These are phyloP conservation scores for Cinara cedri DNA, from an alignment of 2,888 invertebrate genomes.

Conservation along the genomic window DNA sequence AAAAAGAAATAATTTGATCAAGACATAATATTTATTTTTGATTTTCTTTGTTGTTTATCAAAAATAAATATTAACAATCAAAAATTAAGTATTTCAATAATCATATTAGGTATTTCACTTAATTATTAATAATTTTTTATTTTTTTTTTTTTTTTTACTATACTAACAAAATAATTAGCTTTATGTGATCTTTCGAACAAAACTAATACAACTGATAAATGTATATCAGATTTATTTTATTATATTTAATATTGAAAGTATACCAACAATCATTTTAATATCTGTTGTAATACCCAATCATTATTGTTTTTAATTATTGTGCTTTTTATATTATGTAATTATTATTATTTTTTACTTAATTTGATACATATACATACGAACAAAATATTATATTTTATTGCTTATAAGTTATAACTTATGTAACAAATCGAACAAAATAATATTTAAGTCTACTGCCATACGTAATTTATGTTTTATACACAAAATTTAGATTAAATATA, in stretches of 20 bases:
- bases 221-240: neutral
- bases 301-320: slow-evolving; percentile 39
- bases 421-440: slow-evolving; percentile 27
- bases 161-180: neutral
- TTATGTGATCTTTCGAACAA: slow-evolving; percentile 38
- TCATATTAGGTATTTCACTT: too few relatives aligned
- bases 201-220: slow-evolving; percentile 3
- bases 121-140: too few relatives aligned
- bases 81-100: neutral
- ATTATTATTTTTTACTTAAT: slow-evolving; percentile 23
- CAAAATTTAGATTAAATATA: slow-evolving; percentile 9
- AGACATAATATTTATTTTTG: neutral
- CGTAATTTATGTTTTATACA: neutral
- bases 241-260: too few relatives aligned
- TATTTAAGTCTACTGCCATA: slow-evolving; percentile 21
- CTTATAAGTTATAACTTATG: slow-evolving; percentile 12
- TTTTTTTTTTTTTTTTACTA: slow-evolving; percentile 2
- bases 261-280: too few relatives aligned
- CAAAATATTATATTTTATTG: slow-evolving; percentile 36
- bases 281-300: slow-evolving; percentile 10
- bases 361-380: slow-evolving; percentile 16
- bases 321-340: too few relatives aligned
- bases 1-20: slow-evolving; percentile 34
- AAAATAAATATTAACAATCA: slow-evolving; percentile 4
- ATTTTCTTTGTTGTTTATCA: neutral